Conservation (phyloP, 2,113 vertebrate species). For the Pomatorhinus ruficollis region DNA sequence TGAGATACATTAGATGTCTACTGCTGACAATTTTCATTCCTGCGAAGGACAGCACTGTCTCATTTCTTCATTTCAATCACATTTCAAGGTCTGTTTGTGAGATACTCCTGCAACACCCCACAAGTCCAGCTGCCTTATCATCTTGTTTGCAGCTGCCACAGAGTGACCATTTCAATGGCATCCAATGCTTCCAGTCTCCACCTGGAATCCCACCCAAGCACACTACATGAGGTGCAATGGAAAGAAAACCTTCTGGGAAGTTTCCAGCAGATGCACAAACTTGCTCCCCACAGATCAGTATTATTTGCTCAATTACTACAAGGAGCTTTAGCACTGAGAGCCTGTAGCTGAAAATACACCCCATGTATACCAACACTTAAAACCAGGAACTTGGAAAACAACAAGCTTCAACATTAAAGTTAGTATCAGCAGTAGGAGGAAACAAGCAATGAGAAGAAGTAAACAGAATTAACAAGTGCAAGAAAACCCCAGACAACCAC, state of each 20-base stretch:
- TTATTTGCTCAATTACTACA: background rate
- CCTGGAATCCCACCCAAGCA: background rate
- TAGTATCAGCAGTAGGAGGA: background rate
- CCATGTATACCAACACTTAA: background rate
- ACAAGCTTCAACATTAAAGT: background rate
- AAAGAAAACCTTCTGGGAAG: background rate
- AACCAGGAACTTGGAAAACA: background rate
- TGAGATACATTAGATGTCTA: background rate
- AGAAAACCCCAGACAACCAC: background rate
- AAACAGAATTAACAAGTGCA: background rate
- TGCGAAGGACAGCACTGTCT: background rate
- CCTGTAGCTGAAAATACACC: background rate
- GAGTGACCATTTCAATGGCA: background rate
- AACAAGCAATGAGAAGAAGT: background rate
- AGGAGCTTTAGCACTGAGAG: background rate
- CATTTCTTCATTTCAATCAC: background rate
- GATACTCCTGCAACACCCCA: background rate
- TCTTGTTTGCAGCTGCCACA: accelerated
- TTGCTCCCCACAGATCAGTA: background rate
- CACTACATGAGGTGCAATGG: background rate
- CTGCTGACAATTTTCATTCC: background rate
- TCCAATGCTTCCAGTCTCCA: background rate
- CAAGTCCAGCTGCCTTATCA: background rate
- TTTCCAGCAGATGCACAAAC: background rate
- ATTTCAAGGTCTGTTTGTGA: background rate